Base-by-base conservation (phyloP, 1,140 invertebrate genomes). In the Diachasmimorpha longicaudata region DNA sequence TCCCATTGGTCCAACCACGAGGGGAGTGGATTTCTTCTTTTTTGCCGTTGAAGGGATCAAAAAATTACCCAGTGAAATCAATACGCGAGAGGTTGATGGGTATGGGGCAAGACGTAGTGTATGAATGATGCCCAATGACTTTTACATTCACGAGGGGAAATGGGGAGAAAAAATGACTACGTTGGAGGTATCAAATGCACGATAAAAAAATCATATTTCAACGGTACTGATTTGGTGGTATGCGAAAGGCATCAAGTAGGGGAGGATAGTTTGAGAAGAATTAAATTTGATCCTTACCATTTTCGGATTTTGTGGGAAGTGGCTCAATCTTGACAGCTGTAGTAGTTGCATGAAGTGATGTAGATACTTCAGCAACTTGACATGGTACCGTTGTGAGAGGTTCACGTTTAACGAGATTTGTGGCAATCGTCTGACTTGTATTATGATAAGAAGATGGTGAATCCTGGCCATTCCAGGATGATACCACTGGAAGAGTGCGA, bases 291-390 rank as follows among this genome's bases (percentile, higher is more conserved):
- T 19, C 76, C 85, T 85, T 71, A 87, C 86, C 86, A 71, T 85
- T 88, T 80, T 87, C 85, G 21, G 85, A 84, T 78, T 88, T 87
- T 19, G 84, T 81, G 55, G 83, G 84, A 58, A 86, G 81, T 19
- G 87, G 86, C 66, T 88, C 86, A 70, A 88, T 88, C 78, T 88
- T 88, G 21, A 88, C 86, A 5, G 88, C 83, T 74, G 87, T 85
- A 74, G 89, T 82, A 75, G 88, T 85, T 16, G 91, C 88, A 74
- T 91, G 89, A 77, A 90, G 90, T 71, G 91, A 92, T 31, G 91
- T 92, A 13, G 91, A 91, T n/a, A 93, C 91, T 81, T 92, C 92
- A 70, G 91, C 91, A 69, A 93, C 91, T 86, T 92, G 92, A 81
- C 91, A 93, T 16, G 90, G 90, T 70, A 88, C 86, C 52, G 88